Evolutionary conservation across 1,140 invertebrate genomes (phyloP).

Genomic region (Eriosoma lanigerum): DNA sequence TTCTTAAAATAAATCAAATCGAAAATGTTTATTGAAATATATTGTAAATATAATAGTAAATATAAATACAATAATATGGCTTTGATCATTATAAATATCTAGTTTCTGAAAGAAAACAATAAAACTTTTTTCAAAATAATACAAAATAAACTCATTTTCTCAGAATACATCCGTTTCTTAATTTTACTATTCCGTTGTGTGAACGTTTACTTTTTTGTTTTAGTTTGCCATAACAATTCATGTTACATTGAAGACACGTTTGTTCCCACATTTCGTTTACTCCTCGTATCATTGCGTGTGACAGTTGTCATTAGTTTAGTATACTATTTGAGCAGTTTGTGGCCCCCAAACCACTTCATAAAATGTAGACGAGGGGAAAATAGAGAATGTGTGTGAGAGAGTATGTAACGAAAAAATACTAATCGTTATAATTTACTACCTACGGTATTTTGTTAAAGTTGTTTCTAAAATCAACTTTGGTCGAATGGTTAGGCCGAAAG

Average conservation of each 20-base stretch:
- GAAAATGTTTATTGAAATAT: background rate
- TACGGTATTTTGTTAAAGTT: background rate
- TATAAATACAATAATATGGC: too few relatives aligned
- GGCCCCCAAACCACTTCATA: slow-evolving; percentile 28
- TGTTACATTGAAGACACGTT: slow-evolving; percentile 41
- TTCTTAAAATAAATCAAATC: slow-evolving; percentile 16
- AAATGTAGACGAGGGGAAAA: slow-evolving; percentile 17
- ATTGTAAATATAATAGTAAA: too few relatives aligned
- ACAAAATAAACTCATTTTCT: background rate
- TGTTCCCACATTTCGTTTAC: slow-evolving; percentile 42
- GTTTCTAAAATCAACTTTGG: background rate
- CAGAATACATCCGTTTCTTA: slow-evolving; percentile 40
- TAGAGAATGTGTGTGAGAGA: background rate
- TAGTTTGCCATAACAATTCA: slow-evolving; percentile 28
- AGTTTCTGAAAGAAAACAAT: background rate
- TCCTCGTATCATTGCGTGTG: slow-evolving; percentile 36
- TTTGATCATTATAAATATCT: background rate
- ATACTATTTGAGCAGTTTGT: slow-evolving; percentile 46
- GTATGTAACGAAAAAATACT: background rate
- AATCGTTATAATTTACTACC: slow-evolving; percentile 10
- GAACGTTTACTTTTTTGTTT: background rate
- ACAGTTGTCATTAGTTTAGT: slow-evolving; percentile 48
- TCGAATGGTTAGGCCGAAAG: background rate
- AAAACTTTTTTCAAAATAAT: too few relatives aligned
- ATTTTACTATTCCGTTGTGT: slow-evolving; percentile 33